These are phyloP conservation scores for Argyrosomus regius DNA, from an alignment of 2,797 vertebrate species.

Conservation along the genomic window DNA sequence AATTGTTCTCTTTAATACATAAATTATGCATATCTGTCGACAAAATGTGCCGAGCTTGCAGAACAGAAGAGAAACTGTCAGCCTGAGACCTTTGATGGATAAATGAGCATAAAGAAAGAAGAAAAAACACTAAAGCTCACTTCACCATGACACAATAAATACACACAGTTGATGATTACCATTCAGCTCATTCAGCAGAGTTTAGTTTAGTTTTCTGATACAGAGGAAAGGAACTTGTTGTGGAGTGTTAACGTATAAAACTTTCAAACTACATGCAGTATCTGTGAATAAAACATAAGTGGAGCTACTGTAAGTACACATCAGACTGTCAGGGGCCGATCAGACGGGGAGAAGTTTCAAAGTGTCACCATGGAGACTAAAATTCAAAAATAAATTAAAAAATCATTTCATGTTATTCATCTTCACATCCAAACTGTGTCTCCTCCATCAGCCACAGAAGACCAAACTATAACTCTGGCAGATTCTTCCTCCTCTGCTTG, in stretches of 20 bases:
- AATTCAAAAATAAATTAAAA: neutral
- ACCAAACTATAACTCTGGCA: neutral
- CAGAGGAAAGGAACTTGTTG: neutral
- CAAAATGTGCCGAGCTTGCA: constrained; percentile 36
- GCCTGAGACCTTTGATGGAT: constrained; percentile 8
- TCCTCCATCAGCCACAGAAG: constrained; percentile 10
- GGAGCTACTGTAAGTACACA: neutral
- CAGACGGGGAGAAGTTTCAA: neutral
- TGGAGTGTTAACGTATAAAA: neutral
- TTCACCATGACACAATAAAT: neutral
- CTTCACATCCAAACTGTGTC: neutral
- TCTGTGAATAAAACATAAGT: neutral
- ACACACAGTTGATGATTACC: no score
- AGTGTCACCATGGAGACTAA: constrained; percentile 13
- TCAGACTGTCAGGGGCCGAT: neutral
- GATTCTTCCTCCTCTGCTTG: constrained; percentile 22
- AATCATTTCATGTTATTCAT: neutral
- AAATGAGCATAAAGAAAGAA: constrained; percentile 10
- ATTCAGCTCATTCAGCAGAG: neutral
- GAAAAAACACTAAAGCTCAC: neutral
- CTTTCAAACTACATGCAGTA: neutral
- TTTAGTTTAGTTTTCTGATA: neutral
- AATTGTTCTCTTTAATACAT: constrained; percentile 54
- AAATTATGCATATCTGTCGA: constrained; percentile 46
- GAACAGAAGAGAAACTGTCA: constrained; percentile 25